Evolutionary conservation across 2,797 vertebrate genomes (phyloP), one percentile per base, ranked within the genome.

Genomic region (Cynopterus sphinx): DNA sequence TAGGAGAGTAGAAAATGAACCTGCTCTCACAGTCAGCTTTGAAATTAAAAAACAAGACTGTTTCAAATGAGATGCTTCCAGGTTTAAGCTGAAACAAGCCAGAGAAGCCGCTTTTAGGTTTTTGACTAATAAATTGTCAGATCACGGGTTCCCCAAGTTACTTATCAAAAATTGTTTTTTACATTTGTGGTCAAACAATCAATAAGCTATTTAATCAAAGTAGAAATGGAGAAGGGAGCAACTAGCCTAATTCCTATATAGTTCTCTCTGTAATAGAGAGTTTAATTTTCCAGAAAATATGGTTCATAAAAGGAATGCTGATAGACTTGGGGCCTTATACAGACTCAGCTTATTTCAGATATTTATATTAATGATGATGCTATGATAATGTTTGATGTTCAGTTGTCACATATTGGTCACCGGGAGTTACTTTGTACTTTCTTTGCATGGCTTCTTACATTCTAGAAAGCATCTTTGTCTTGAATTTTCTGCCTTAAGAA

Each of bases 21-120:
- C 43, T 94, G 67, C 81, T 96, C n/a, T 98, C 82, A 36, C 1
- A 46, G 21, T 91, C 26, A 12, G 39, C 61, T 91, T n/a, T 63
- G 55, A 88, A 86, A 87, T 13, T 51, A 94, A 65, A 81, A 81
- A 90, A 71, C 16, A 83, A 65, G 81, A 33, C 39, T 73, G 67
- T 93, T 43, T 8, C 7, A n/a, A 57, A 24, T 75, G 89, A n/a
- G 10, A 21, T 93, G 86, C 57, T 93, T 75, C 93, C 79, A 95
- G 43, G 67, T 92, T 77, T 92, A 74, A 97, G 67, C 39, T 93
- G 61, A 92, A 93, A 71, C 21, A 87, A 46, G 43, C 91, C 19
- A 91, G 46, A 91, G 26, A 97, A 96, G 73, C 67, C 83, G 13
- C 33, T 39, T 92, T 85, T 51, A 21, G 63, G 0, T 83, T 94